Conservation (phyloP, 2,888 invertebrate species). For the Coremacera marginata region DNA sequence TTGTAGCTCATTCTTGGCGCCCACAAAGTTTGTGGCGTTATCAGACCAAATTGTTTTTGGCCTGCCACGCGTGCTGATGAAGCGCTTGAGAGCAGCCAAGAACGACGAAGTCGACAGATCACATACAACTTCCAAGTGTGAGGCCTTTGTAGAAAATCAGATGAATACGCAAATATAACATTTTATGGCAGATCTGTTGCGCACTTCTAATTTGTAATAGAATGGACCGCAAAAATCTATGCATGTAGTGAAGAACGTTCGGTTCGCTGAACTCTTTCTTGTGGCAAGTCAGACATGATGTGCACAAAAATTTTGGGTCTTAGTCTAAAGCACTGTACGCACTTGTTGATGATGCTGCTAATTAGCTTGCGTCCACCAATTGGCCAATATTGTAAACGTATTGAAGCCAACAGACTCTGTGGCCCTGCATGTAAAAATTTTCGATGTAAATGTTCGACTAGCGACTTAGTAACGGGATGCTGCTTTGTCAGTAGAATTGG, state of each 20-base stretch:
- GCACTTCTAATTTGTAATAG: too few relatives aligned
- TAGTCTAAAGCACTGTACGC: slow-evolving; percentile 36
- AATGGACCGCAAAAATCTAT: slow-evolving; percentile 25
- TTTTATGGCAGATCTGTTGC: too few relatives aligned
- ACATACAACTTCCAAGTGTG: too few relatives aligned
- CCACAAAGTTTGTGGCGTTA: too few relatives aligned
- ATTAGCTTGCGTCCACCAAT: slow-evolving; percentile 39
- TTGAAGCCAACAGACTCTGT: slow-evolving; percentile 28
- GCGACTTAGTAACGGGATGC: slow-evolving; percentile 3
- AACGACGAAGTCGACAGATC: too few relatives aligned
- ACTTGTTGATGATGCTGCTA: slow-evolving; percentile 32
- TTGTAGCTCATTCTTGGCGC: too few relatives aligned
- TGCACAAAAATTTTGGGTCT: slow-evolving; percentile 9
- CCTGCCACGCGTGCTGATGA: too few relatives aligned
- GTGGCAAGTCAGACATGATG: slow-evolving; percentile 23
- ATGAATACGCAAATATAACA: too few relatives aligned
- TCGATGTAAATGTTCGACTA: too few relatives aligned
- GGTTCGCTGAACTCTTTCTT: slow-evolving; percentile 30
- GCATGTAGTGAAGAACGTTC: slow-evolving; percentile 36
- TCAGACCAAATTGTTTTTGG: too few relatives aligned
- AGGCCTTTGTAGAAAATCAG: too few relatives aligned
- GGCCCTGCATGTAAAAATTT: slow-evolving; percentile 32
- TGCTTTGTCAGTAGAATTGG: slow-evolving; percentile 31
- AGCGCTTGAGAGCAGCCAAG: too few relatives aligned
- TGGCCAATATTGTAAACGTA: slow-evolving; percentile 44